Evolutionary conservation across 2,888 invertebrate species (phyloP), one percentile per base, ranked within the genome.

Genomic region (Ecliptopera silaceata): DNA sequence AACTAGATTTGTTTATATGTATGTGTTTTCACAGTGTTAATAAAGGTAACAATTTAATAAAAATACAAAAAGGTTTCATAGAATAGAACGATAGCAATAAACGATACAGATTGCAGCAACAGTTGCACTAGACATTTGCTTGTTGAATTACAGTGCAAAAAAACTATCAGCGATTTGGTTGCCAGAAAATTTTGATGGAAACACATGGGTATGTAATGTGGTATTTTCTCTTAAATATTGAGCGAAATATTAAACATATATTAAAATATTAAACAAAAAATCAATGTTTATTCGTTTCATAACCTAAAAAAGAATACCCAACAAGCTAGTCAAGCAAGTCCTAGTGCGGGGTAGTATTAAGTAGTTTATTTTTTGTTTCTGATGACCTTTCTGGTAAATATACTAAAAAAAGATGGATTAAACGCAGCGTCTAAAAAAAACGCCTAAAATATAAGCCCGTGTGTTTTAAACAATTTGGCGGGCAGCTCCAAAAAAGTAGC

Each of bases 141-240:
- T 55, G 22, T 49, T 80, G 76, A 81, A 79, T 81, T 79, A 74
- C 74, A 57, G 53, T 52, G 70, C 69, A 76, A 75, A 77, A 80
- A 84, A 81, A 79, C 71, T 69, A 71, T 72, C 64, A 71, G 70
- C 64, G 69, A 74, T 76, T 77, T 70, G 62, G 75, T 71, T 79
- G 80, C 82, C 82, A 79, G 76, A 71, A 80, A 73, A 58, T 59
- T 53, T 55, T 22, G 49, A 41, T 47, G 56, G 38, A 56, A 63
- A 69, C 45, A 66, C 38, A 73, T 61, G 68, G 66, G 18, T 11
- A 1, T 3, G n/a, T 8, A 29, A 44, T 44, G 0, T n/a, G 10
- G 29, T 8, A 26, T 17, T 1, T 20, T 20, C 12, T n/a, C n/a
- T n/a, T n/a, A n/a, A n/a, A n/a, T n/a, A n/a, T n/a, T n/a, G n/a